Evolutionary conservation across 2,113 vertebrate genomes (phyloP), one percentile per base, ranked within the genome.

Genomic region (Onychorhynchus coronatus): DNA sequence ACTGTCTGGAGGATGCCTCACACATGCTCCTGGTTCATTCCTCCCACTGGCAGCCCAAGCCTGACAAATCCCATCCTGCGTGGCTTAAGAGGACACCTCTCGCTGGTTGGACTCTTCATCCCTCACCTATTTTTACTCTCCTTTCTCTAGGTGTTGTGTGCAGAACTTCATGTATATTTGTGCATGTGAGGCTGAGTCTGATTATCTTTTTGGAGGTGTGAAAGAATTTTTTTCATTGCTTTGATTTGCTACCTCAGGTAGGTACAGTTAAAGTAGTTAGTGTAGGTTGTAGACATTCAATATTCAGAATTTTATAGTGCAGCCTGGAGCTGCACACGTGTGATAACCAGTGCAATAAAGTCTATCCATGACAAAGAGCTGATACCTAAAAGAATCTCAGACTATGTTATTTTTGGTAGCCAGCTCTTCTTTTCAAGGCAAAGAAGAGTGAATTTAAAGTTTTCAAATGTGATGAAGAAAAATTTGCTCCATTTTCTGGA

Each of bases 241-340:
- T 68, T 87, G 16, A 53, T 67, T 6, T 12, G 23, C 55, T 49
- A 58, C 16, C 16, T 63, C 24, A 31, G 30, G 20, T 27, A 65
- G 35, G 33, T 14, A 49, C 42, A 68, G 14, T 58, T 75, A 42
- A 83, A 49, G 37, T 11, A 49, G 24, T 4, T 59, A 22, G 18
- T 31, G 30, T n/a, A 33, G 22, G 25, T 41, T 58, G 33, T 35
- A 83, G 47, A 23, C 2, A 14, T 44, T 44, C 28, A n/a, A 6
- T n/a, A 22, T 39, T 63, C 10, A 53, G 31, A 42, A 67, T 8
- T 25, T 46, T 52, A 17, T 35, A 62, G 56, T 7, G 24, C 47
- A 72, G 21, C 17, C 23, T 2, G 0, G 31, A 66, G 27, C 44
- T 1, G 1, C 42, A 72, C 14, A 15, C 3, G 6, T 6, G 6